These are phyloP conservation scores for Dascyllus trimaculatus DNA, from an alignment of 2,113 vertebrate genomes.

Conservation along the genomic window DNA sequence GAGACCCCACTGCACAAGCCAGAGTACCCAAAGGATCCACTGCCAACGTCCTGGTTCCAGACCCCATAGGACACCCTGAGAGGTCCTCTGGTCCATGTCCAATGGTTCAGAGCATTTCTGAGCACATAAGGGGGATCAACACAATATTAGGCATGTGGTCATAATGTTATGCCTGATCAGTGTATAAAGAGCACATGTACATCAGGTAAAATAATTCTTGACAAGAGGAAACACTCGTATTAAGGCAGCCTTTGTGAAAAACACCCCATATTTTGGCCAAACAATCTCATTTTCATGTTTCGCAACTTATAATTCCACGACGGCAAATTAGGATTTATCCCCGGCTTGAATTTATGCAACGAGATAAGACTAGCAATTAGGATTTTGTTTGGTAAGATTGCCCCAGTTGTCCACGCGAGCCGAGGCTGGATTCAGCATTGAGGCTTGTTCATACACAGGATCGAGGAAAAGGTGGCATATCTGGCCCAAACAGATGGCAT, in stretches of 20 bases:
- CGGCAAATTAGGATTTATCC: conserved; percentile 42
- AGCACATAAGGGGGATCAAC: too few species aligned
- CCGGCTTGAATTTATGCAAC: conserved; percentile 51
- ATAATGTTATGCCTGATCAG: too few species aligned
- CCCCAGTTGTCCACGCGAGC: conserved; percentile 38
- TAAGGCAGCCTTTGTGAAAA: not conserved
- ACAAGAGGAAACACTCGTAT: not conserved
- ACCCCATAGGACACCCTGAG: too few species aligned
- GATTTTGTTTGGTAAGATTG: conserved; percentile 48
- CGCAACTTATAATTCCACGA: conserved; percentile 12
- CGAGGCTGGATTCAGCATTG: conserved; percentile 21
- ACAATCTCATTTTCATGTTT: conserved; percentile 2
- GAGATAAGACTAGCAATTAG: conserved; percentile 60
- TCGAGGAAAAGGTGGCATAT: conserved; percentile 66
- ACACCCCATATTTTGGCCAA: not conserved
- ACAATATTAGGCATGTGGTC: too few species aligned
- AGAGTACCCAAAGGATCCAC: too few species aligned
- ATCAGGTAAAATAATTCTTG: not conserved
- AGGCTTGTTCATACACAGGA: conserved; percentile 58
- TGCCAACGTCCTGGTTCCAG: too few species aligned
- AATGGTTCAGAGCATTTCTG: too few species aligned
- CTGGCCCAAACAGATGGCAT: conserved; percentile 77
- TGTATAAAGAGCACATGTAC: not conserved
- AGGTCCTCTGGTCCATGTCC: too few species aligned
- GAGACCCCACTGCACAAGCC: too few species aligned